Percentiles rank a stretch among this genome's conserved stretches.
These are phyloP conservation scores for Clusia tigrina DNA, from an alignment of 2,888 invertebrate species.

Conservation along the genomic window DNA sequence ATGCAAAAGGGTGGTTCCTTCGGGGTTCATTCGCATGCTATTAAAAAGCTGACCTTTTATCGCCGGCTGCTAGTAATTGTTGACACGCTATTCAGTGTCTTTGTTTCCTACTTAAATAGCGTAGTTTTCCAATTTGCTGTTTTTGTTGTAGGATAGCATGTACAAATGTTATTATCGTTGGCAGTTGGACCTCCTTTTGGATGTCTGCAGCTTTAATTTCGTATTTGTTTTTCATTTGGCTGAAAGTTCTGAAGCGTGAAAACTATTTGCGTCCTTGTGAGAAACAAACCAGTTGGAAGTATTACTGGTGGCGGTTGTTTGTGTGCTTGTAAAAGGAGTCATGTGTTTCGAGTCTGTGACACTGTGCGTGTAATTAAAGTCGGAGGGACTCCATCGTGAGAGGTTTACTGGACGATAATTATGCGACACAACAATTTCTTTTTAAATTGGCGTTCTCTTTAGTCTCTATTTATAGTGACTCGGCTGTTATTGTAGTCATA, in stretches of 20 bases:
- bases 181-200: not conserved
- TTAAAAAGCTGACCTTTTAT: too few relatives aligned
- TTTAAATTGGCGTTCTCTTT: too few relatives aligned
- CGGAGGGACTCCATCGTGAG: not conserved
- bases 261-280: not conserved
- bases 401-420: not conserved
- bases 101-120: too few relatives aligned
- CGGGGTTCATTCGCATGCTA: too few relatives aligned
- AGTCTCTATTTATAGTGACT: too few relatives aligned
- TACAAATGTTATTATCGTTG: not conserved
- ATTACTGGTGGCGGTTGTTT: not conserved
- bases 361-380: not conserved
- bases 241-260: not conserved
- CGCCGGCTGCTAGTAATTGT: too few relatives aligned
- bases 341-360: not conserved
- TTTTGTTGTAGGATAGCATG: not conserved
- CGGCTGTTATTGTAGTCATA: too few relatives aligned
- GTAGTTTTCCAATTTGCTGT: not conserved
- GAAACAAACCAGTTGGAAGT: not conserved
- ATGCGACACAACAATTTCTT: not conserved
- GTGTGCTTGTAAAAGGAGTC: not conserved
- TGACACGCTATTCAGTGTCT: too few relatives aligned
- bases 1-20: too few relatives aligned
- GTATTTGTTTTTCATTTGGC: conserved; percentile 17
- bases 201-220: conserved; percentile 43